A percentile compares a stretch with the other conserved stretches of the same genome.
phyloP scores from a whole-genome alignment of 2,888 invertebrate genomes.

The Sarcophaga variegata region DNA sequence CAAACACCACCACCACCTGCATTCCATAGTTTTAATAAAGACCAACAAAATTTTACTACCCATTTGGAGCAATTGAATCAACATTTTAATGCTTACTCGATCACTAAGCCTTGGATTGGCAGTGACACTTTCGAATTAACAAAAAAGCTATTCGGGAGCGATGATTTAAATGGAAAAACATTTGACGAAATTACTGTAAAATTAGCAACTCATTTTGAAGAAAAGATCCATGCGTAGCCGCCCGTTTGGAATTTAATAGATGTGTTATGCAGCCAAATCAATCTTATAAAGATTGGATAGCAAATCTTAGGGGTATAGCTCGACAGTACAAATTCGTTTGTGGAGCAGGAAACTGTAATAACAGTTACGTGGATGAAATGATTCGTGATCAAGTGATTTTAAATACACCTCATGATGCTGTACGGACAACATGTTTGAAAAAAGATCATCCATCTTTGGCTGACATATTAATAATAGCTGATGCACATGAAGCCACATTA shows the following conservation, averaged over 20 bases:
- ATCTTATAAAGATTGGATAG: neutral
- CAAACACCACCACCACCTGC: no score
- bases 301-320: neutral
- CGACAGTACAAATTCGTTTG: neutral
- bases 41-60: slow-evolving; percentile 12
- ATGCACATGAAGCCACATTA: neutral
- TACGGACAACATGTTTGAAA: neutral
- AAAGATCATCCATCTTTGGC: neutral
- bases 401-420: slow-evolving; percentile 5
- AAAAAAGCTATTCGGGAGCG: slow-evolving; percentile 38
- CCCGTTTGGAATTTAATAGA: slow-evolving; percentile 6
- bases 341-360: neutral
- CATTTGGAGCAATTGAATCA: slow-evolving; percentile 40
- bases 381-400: slow-evolving; percentile 9
- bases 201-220: neutral
- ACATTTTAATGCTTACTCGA: slow-evolving; percentile 49
- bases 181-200: neutral
- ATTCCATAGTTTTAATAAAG: neutral
- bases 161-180: neutral
- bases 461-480: neutral
- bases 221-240: neutral
- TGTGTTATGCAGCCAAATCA: neutral
- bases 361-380: slow-evolving; percentile 11
- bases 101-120: slow-evolving; percentile 15
- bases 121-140: slow-evolving; percentile 25